Evolutionary conservation across 2,888 invertebrate genomes (phyloP).

Genomic region (Drosophila nr. medialis): DNA sequence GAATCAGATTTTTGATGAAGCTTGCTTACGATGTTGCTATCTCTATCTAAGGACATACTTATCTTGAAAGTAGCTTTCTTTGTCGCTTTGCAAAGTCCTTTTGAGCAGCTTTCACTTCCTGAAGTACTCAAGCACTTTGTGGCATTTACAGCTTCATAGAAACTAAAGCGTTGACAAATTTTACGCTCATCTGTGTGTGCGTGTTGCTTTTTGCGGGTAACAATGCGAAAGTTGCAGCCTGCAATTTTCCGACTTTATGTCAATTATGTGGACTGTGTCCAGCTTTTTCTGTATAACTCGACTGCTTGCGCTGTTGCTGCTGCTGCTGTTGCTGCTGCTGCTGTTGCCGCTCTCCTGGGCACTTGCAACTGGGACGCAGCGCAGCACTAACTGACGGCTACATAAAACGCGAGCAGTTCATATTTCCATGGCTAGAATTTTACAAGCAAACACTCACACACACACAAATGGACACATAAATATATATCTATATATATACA

Average conservation of each 20-base stretch:
- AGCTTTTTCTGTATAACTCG: slow-evolving; percentile 1
- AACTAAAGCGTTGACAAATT: slow-evolving; percentile 70
- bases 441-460: slow-evolving; percentile 19
- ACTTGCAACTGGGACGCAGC: slow-evolving; percentile 46
- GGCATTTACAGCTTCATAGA: slow-evolving; percentile 69
- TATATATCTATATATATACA: background rate
- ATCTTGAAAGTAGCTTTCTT: background rate
- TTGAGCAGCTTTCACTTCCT: slow-evolving; percentile 28
- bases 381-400: slow-evolving; percentile 48
- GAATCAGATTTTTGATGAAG: background rate
- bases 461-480: background rate
- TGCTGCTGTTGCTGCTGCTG: background rate
- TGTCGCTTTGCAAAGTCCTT: background rate
- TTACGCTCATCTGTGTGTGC: slow-evolving; percentile 70
- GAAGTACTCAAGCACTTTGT: slow-evolving; percentile 56
- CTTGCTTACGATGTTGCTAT: background rate
- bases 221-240: slow-evolving; percentile 42
- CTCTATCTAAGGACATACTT: background rate
- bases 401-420: slow-evolving; percentile 59
- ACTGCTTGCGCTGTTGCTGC: background rate
- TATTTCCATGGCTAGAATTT: slow-evolving; percentile 29
- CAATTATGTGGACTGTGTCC: slow-evolving; percentile 52
- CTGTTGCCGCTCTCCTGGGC: slow-evolving; percentile 18
- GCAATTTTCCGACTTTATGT: slow-evolving; percentile 53
- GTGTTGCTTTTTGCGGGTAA: slow-evolving; percentile 19